Evolutionary conservation across 2,797 vertebrate genomes (phyloP).

Genomic region (Thaleichthys pacificus): DNA sequence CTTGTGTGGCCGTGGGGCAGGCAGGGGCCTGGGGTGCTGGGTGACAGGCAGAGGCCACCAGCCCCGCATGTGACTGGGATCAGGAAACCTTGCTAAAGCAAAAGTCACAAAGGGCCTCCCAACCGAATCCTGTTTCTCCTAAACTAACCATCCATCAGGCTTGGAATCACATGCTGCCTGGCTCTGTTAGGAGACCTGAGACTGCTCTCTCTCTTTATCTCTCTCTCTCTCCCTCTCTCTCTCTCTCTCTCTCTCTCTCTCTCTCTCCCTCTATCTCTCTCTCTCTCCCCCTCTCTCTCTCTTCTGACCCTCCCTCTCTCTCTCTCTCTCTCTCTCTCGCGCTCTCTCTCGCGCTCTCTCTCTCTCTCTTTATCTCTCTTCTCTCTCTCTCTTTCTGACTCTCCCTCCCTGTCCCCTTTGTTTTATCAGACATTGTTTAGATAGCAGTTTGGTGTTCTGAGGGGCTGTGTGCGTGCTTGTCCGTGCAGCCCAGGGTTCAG

Average conservation of each 20-base stretch:
- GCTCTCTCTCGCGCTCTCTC: conserved; percentile 23
- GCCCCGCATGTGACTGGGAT: conserved; percentile 66
- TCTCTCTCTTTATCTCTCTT: conserved; percentile 27
- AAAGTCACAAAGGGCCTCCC: conserved; percentile 60
- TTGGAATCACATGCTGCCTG: conserved; percentile 68
- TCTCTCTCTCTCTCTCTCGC: conserved; percentile 35
- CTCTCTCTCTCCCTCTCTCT: background rate
- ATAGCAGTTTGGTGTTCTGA: conserved; percentile 69
- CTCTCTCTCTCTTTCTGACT: conserved; percentile 22
- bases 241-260: conserved; percentile 37
- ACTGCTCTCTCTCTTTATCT: background rate
- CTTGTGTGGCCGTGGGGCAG: conserved; percentile 15
- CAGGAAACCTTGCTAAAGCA: conserved; percentile 53
- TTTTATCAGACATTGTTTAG: conserved; percentile 64
- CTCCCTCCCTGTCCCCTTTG: conserved; percentile 34
- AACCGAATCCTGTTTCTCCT: conserved; percentile 72
- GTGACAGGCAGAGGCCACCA: conserved; percentile 37
- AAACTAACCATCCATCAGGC: conserved; percentile 67
- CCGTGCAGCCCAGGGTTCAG: conserved; percentile 50
- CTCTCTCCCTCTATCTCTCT: background rate
- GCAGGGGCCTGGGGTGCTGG: too few species aligned
- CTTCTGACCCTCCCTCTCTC: background rate
- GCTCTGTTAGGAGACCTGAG: conserved; percentile 60
- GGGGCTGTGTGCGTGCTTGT: conserved; percentile 42
- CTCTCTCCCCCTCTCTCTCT: background rate